Percentiles rank a stretch among this genome's conserved stretches.
Conservation (phyloP, 2,797 vertebrate species). For the Fistularia commersonii region DNA sequence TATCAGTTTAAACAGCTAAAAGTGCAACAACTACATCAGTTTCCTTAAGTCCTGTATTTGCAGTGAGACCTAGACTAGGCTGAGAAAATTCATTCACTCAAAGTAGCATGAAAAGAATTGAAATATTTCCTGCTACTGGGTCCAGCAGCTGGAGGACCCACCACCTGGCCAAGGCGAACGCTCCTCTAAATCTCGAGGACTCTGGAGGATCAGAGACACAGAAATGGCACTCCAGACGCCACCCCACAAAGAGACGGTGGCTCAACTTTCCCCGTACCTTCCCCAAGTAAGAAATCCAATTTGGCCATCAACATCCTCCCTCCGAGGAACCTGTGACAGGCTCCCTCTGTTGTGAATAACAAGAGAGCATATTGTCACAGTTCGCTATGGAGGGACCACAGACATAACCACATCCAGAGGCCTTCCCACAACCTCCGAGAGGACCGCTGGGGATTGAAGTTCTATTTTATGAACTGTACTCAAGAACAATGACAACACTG, state of each 20-base stretch:
- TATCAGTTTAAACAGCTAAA: too few species aligned
- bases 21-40: not conserved
- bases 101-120: constrained; percentile 78
- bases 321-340: constrained; percentile 63
- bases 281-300: constrained; percentile 88
- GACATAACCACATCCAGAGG: constrained; percentile 23
- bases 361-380: constrained; percentile 40
- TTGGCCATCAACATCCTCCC: constrained; percentile 70
- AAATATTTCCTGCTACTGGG: too few species aligned
- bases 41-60: constrained; percentile 13
- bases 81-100: constrained; percentile 76
- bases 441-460: constrained; percentile 2
- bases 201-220: constrained; percentile 82
- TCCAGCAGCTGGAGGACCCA: constrained; percentile 80
- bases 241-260: constrained; percentile 79
- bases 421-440: constrained; percentile 1
- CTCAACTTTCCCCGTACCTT: constrained; percentile 79
- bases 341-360: constrained; percentile 52
- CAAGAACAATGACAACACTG: not conserved
- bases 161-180: constrained; percentile 74
- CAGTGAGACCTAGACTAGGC: not conserved
- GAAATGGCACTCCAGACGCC: constrained; percentile 83
- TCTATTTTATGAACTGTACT: constrained; percentile 10
- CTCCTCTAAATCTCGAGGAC: constrained; percentile 87
- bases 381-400: constrained; percentile 25